Conservation (phyloP, 2,113 vertebrate species). For the Tragulus kanchil region DNA sequence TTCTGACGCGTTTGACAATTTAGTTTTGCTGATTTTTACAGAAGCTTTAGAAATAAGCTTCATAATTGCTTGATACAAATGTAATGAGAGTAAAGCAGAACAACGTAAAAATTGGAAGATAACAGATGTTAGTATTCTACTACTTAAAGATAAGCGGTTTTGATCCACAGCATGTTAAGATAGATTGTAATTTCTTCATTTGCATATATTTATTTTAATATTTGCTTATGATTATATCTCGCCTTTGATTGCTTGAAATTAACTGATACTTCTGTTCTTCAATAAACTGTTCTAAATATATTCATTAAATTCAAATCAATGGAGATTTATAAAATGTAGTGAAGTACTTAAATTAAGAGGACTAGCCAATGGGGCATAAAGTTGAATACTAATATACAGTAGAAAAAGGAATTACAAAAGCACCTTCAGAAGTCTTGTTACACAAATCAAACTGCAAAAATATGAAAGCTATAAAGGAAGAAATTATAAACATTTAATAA, state of each 20-base stretch:
- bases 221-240: conserved; percentile 31
- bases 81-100: not conserved
- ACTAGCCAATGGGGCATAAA: not conserved
- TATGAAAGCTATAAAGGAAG: not conserved
- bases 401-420: not conserved
- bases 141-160: conserved; percentile 2
- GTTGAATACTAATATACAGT: not conserved
- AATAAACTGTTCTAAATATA: conserved; percentile 15
- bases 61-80: conserved; percentile 2
- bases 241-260: conserved; percentile 3
- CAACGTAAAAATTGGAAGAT: not conserved
- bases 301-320: conserved; percentile 60
- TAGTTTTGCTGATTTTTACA: conserved; percentile 59
- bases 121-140: not conserved
- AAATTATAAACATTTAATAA: not conserved
- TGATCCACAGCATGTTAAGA: not conserved
- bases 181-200: conserved; percentile 7
- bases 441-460: not conserved
- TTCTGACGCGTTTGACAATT: not conserved
- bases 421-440: not conserved
- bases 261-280: conserved; percentile 17
- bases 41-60: not conserved
- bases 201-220: conserved; percentile 56
- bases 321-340: conserved; percentile 13
- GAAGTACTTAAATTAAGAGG: conserved; percentile 10